Evolutionary conservation across 2,797 vertebrate species (phyloP), one percentile per base, ranked within the genome.

Genomic region (Dallia pectoralis): DNA sequence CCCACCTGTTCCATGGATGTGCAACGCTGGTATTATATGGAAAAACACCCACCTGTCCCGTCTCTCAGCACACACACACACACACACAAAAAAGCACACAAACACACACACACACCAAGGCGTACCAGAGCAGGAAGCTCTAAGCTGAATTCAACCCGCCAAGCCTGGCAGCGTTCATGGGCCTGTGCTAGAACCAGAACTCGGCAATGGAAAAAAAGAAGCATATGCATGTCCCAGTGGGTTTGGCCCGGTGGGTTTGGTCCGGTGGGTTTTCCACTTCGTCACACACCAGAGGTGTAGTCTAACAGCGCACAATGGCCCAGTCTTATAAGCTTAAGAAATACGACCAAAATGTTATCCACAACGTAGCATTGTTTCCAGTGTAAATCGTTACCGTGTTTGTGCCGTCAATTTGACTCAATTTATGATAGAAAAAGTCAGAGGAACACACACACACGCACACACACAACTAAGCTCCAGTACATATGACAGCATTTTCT

Each of bases 21-120:
- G 18, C 22, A 48, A 68, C 15, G 16, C 40, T 63, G 25, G 73
- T 67, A 74, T 47, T 70, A 14, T 33, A 66, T 15, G 18, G 61
- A 27, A 68, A 25, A 11, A 25, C 7, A 30, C 56, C 40, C 12
- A 16, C 49, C 51, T 8, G 1, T n/a, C 51, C 22, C 0, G 12
- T 18, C 22, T 56, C 53, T 2, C 22, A 1, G 40, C 40, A 44
- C 40, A 44, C 40, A 56, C 19, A 56, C n/a, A 56, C n/a, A 56
- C 18, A 56, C n/a, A n/a, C 53, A 56, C 53, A 56, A 19, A 56
- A 3, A 56, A 4, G 22, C 51, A 53, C 49, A 2, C 59, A 15
- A 11, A 14, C n/a, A 12, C 47, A 44, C 18, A 71, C 11, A 61
- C 14, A 29, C 49, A 18, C 19, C 32, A 33, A 32, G 22, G 3